Percentiles rank a stretch among this genome's conserved stretches.
Conservation (phyloP, 1,140 invertebrate genomes). For the Platorchestia sp. region DNA sequence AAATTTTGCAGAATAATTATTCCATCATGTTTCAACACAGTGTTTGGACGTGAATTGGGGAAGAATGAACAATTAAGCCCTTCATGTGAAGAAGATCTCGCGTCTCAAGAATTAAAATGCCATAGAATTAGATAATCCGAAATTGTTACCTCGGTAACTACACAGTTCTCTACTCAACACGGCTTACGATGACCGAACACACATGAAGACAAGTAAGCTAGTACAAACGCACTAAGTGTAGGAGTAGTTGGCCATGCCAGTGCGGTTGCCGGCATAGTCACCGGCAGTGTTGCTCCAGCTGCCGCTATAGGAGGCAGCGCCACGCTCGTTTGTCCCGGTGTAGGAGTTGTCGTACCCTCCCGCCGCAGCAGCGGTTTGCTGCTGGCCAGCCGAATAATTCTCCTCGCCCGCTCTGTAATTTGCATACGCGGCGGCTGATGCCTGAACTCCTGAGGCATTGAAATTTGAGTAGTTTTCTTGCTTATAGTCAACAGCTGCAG, state of each 20-base stretch:
- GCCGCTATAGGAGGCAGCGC: not conserved
- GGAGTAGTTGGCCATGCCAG: constrained; percentile 45
- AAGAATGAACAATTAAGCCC: no score
- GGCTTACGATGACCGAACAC: not conserved
- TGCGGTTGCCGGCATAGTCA: not conserved
- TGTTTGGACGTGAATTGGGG: no score
- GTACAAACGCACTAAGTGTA: not conserved
- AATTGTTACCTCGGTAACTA: not conserved
- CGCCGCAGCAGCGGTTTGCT: not conserved
- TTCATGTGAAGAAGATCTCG: no score
- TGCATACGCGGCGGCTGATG: not conserved
- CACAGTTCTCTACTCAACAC: not conserved
- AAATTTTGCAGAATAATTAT: not conserved
- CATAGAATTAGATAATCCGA: not conserved
- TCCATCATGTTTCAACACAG: not conserved
- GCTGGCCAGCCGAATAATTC: not conserved
- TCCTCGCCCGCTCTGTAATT: not conserved
- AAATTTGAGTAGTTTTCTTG: not conserved
- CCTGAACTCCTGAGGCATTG: not conserved
- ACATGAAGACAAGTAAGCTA: not conserved
- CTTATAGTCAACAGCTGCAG: not conserved
- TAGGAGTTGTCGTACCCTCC: not conserved
- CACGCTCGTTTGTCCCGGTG: not conserved
- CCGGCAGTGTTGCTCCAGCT: not conserved
- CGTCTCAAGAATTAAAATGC: no score